These are phyloP conservation scores for Macrochelys suwanniensis DNA, from an alignment of 2,797 vertebrate genomes.

Conservation along the genomic window DNA sequence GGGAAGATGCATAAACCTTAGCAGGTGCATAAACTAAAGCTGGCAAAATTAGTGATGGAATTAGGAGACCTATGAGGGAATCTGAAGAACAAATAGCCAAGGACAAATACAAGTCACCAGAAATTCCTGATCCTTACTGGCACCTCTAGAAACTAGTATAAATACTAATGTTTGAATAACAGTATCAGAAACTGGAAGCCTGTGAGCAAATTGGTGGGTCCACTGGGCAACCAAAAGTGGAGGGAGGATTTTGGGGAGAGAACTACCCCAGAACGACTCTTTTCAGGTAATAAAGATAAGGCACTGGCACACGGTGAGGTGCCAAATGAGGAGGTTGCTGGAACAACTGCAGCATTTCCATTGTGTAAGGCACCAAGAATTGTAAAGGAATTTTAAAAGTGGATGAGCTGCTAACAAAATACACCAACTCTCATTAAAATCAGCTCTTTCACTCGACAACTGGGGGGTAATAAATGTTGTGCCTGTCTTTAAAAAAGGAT, in stretches of 20 bases:
- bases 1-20: neutral
- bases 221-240: neutral
- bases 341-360: neutral
- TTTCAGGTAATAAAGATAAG: neutral
- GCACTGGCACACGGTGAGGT: neutral
- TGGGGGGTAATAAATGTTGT: neutral
- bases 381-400: neutral
- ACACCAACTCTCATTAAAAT: neutral
- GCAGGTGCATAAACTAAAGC: neutral
- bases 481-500: constrained; percentile 24
- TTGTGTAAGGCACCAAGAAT: neutral
- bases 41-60: constrained; percentile 29
- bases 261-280: neutral
- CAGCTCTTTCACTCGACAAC: neutral
- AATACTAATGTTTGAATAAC: neutral
- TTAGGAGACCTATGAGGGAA: constrained; percentile 38
- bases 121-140: constrained; percentile 4
- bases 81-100: constrained; percentile 34
- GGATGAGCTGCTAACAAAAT: neutral
- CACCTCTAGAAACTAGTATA: neutral
- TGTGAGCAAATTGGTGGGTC: neutral
- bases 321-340: neutral
- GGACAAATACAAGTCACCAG: constrained; percentile 28
- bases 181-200: neutral
- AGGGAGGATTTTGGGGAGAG: neutral